Conservation (phyloP, 2,797 vertebrate genomes). For the Ptychadena robeensis region DNA sequence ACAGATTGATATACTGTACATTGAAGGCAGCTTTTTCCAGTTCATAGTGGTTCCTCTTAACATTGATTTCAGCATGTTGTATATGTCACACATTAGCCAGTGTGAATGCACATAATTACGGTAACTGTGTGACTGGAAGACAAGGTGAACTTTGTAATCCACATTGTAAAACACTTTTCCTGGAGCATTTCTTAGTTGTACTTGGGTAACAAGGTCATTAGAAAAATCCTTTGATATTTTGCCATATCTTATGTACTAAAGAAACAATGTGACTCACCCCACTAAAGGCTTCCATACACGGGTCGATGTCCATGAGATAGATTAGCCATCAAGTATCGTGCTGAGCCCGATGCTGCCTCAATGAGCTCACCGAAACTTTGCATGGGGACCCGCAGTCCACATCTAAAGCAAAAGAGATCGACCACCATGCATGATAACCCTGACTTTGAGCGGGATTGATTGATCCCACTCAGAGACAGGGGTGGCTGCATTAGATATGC, state of each 20-base stretch:
- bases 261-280: too few relatives aligned
- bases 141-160: constrained; percentile 34
- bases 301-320: too few relatives aligned
- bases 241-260: background rate
- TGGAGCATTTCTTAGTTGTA: background rate
- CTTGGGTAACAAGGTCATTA: background rate
- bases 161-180: constrained; percentile 27
- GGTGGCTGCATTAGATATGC: too few relatives aligned
- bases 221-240: background rate
- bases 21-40: background rate
- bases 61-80: background rate
- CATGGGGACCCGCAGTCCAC: too few relatives aligned
- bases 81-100: constrained; percentile 40
- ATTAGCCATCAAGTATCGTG: too few relatives aligned
- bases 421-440: too few relatives aligned
- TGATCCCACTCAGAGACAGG: too few relatives aligned
- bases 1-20: background rate
- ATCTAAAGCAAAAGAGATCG: too few relatives aligned
- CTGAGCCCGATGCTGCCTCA: too few relatives aligned
- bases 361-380: too few relatives aligned
- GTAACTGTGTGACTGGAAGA: background rate
- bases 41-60: background rate
- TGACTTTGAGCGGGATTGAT: too few relatives aligned
- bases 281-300: too few relatives aligned
- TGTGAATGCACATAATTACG: background rate